Evolutionary conservation across 2,113 vertebrate genomes (phyloP), one percentile per base, ranked within the genome.

Genomic region (Donacobius atricapilla): DNA sequence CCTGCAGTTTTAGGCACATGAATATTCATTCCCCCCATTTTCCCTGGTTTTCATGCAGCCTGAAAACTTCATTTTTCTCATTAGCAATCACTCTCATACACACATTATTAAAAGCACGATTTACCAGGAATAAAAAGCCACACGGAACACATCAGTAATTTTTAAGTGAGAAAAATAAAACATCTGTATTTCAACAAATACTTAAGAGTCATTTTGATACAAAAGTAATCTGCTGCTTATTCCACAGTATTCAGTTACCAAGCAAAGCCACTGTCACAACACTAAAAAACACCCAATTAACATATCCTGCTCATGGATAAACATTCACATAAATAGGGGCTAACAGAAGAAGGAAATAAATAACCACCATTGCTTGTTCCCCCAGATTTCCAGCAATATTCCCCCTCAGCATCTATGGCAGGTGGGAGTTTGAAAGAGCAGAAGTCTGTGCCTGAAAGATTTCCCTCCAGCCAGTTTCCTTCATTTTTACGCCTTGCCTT

Each of bases 111-210:
- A 83, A 88, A 90, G 65, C 82, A 53, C 17, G 81, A 24, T 75
- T 94, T 96, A 83, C 48, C 25, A 75, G 60, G 24, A 15, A 71
- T 56, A 56, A 48, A 65, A 90, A 87, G 54, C 23, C 68, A 80
- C 60, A 87, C 88, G 92, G 76, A 94, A 84, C 24, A 51, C 68
- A 60, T 19, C 53, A 91, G n/a, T 85, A 73, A 86, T 70, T 93
- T 97, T 95, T 89, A 94, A 93, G 56, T 95, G 93, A 82, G 64
- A 96, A 97, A 96, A 96, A 96, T 97, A 97, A 91, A 96, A 71
- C 89, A 93, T 95, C 90, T 97, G 89, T 96, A 96, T 96, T 96
- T 96, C 88, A 96, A 93, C 93, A 90, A 95, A 93, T 92, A 96
- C 60, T 95, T 71, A 11, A 89, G 72, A 68, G n/a, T 89, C 60